These are phyloP conservation scores for Enteromius argenteus DNA, from an alignment of 2,797 vertebrate species.

Conservation along the genomic window DNA sequence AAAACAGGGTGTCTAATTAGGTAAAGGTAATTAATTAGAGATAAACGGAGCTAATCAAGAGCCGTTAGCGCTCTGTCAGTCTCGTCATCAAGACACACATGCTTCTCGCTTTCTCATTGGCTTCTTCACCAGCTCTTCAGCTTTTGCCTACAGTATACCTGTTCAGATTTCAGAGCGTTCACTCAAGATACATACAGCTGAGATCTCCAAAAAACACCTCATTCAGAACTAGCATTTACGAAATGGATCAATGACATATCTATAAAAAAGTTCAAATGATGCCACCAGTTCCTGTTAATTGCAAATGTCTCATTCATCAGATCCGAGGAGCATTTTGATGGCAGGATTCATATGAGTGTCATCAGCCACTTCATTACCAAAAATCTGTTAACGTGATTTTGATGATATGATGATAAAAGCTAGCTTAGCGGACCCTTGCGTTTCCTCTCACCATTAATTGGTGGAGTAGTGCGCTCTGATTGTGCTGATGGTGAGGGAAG, in stretches of 20 bases:
- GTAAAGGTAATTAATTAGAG: conserved; percentile 99
- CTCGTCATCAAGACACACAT: conserved; percentile 93
- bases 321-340: conserved; percentile 21
- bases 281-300: conserved; percentile 28
- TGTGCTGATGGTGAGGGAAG: conserved; percentile 57
- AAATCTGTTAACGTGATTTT: conserved; percentile 49
- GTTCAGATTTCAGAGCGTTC: conserved; percentile 1
- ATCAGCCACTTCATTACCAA: conserved; percentile 49
- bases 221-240: background rate
- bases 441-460: conserved; percentile 59
- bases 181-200: background rate
- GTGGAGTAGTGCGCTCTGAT: conserved; percentile 56
- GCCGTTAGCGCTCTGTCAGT: conserved; percentile 93
- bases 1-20: conserved; percentile 99
- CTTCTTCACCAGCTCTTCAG: conserved; percentile 70
- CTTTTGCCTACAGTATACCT: conserved; percentile 35
- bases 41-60: conserved; percentile 99
- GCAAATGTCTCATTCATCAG: conserved; percentile 40
- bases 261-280: conserved; percentile 21
- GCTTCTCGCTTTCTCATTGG: conserved; percentile 84
- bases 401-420: conserved; percentile 55
- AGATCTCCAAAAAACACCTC: background rate
- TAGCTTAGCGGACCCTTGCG: conserved; percentile 55
- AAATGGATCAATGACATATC: conserved; percentile 18
- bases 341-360: conserved; percentile 42